Percentiles rank a stretch among this genome's conserved stretches.
phyloP scores from a whole-genome alignment of 2,888 invertebrate genomes.

The Sipha maydis region DNA sequence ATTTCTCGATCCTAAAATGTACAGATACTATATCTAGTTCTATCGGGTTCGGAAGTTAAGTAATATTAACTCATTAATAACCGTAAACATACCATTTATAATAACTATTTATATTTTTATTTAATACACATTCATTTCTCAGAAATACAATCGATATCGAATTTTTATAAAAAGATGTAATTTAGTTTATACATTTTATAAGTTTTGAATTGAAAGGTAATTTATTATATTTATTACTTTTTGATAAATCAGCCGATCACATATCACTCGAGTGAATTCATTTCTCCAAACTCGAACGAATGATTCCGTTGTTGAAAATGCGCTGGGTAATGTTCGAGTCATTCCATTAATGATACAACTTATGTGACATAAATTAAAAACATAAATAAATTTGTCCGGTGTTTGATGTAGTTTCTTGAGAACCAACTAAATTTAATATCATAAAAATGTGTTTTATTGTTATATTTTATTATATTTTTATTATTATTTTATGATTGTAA shows the following conservation, averaged over 20 bases:
- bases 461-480: too few relatives aligned
- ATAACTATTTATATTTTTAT: background rate
- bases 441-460: too few relatives aligned
- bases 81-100: background rate
- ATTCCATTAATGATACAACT: constrained; percentile 86
- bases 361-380: constrained; percentile 91
- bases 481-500: too few relatives aligned
- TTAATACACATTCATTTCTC: background rate
- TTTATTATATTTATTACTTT: constrained; percentile 68
- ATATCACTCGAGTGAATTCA: constrained; percentile 87
- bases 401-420: constrained; percentile 86
- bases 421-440: constrained; percentile 71
- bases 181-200: background rate
- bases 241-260: constrained; percentile 82
- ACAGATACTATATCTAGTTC: background rate
- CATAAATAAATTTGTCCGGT: constrained; percentile 93
- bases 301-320: constrained; percentile 76
- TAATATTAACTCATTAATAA: background rate
- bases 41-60: background rate
- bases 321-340: constrained; percentile 78
- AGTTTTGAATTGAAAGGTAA: background rate
- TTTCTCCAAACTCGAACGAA: constrained; percentile 90
- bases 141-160: background rate
- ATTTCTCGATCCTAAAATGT: constrained; percentile 30
- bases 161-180: background rate